Conservation (phyloP, 1,140 invertebrate genomes). For the Carposina sasakii region DNA sequence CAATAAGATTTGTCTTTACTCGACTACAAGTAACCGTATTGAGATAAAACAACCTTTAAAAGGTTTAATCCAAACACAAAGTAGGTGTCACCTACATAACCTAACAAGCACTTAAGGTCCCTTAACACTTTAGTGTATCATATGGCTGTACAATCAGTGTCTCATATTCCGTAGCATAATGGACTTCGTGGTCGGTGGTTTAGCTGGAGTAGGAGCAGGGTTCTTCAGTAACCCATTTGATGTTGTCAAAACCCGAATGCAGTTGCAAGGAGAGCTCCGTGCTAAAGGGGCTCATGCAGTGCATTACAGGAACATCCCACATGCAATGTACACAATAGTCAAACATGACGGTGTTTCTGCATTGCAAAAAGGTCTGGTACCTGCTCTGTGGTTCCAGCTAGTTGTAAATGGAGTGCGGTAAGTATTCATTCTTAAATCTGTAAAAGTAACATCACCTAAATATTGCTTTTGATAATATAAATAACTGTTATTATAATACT, state of each 20-base stretch:
- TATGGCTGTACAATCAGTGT: slow-evolving; percentile 7
- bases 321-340: slow-evolving; percentile 79
- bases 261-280: slow-evolving; percentile 90
- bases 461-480: too few relatives aligned
- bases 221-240: slow-evolving; percentile 84
- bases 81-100: too few relatives aligned
- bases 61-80: too few relatives aligned
- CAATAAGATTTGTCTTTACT: too few relatives aligned
- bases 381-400: slow-evolving; percentile 78
- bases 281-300: slow-evolving; percentile 77
- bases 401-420: slow-evolving; percentile 70
- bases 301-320: slow-evolving; percentile 81
- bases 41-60: too few relatives aligned
- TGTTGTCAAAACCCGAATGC: slow-evolving; percentile 88
- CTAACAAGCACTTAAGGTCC: too few relatives aligned
- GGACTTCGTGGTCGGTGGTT: slow-evolving; percentile 80
- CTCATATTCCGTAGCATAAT: slow-evolving; percentile 56
- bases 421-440: slow-evolving; percentile 29
- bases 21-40: too few relatives aligned
- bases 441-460: too few relatives aligned
- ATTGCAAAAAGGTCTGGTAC: slow-evolving; percentile 82
- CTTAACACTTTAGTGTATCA: too few relatives aligned
- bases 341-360: slow-evolving; percentile 78
- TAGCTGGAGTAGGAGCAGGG: slow-evolving; percentile 79
- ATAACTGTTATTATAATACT: too few relatives aligned